These are phyloP conservation scores for Lasiurus cinereus DNA, from an alignment of 2,113 vertebrate genomes.

Conservation along the genomic window DNA sequence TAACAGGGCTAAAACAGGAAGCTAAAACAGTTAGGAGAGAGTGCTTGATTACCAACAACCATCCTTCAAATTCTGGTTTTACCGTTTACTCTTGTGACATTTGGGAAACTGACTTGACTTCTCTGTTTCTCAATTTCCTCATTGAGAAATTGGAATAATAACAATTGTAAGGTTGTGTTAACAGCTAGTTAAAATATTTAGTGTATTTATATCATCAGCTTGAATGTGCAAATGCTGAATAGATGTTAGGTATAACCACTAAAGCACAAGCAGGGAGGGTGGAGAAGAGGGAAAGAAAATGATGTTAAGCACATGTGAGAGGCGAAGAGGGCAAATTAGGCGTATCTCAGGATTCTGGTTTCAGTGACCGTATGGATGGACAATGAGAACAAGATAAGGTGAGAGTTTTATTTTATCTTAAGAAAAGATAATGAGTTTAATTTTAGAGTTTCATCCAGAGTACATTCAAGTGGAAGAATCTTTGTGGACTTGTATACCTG, in stretches of 20 bases:
- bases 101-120: not conserved
- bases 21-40: not conserved
- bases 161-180: not conserved
- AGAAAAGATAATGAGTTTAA: not conserved
- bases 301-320: not conserved
- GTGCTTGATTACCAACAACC: not conserved
- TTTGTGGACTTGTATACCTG: not conserved
- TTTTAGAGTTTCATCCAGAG: not conserved
- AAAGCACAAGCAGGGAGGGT: not conserved
- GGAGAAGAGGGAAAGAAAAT: not conserved
- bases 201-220: not conserved
- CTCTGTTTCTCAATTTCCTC: conserved; percentile 1
- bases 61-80: conserved; percentile 12
- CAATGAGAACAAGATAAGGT: not conserved
- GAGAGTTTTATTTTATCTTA: too few relatives aligned
- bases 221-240: not conserved
- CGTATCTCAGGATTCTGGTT: not conserved
- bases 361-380: not conserved
- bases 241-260: not conserved
- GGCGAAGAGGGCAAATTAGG: not conserved
- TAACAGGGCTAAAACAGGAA: not conserved
- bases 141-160: not conserved
- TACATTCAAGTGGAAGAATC: not conserved
- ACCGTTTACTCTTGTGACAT: not conserved
- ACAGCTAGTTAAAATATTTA: not conserved